These are phyloP conservation scores for Eretmochelys imbricata DNA, from an alignment of 2,113 vertebrate genomes.

Conservation along the genomic window DNA sequence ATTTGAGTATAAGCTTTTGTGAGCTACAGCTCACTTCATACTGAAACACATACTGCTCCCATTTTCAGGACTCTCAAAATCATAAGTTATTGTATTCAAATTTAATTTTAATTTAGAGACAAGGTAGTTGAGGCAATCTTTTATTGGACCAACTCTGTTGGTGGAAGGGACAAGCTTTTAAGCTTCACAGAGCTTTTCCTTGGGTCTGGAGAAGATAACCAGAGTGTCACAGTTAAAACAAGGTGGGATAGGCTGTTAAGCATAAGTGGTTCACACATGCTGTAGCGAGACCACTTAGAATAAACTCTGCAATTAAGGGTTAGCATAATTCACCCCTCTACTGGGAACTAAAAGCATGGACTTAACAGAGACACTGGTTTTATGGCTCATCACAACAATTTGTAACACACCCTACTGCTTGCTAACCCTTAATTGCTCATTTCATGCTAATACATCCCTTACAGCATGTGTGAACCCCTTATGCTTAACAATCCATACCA, in stretches of 20 bases:
- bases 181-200: neutral
- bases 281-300: neutral
- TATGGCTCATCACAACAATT: neutral
- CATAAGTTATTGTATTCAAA: neutral
- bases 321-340: neutral
- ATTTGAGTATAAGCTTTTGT: too few relatives aligned
- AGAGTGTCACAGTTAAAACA: neutral
- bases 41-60: neutral
- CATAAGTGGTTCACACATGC: neutral
- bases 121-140: neutral
- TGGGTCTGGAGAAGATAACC: neutral
- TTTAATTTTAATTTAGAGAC: neutral
- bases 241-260: neutral
- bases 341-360: neutral
- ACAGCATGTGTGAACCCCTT: neutral
- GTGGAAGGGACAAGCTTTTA: neutral
- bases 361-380: neutral
- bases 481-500: neutral
- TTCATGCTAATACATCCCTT: neutral
- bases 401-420: neutral
- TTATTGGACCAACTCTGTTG: neutral
- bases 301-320: neutral
- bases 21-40: too few relatives aligned
- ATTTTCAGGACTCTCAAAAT: neutral
- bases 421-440: neutral